Percentiles rank a stretch among this genome's conserved stretches.
Conservation (phyloP, 2,797 vertebrate genomes). For the Remorina albescens region DNA sequence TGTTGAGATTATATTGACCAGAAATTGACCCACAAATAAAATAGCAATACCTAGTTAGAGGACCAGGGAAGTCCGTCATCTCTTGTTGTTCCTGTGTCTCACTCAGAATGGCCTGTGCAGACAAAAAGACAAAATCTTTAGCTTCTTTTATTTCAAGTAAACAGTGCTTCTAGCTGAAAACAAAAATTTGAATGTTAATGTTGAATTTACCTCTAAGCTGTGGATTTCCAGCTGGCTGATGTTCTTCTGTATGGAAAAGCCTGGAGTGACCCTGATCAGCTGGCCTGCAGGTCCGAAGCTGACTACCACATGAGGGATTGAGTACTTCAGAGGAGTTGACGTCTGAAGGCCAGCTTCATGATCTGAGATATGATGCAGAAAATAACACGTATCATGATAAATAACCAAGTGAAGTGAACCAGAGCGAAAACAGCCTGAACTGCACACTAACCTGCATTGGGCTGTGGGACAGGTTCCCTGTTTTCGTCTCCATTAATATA, state of each 20-base stretch:
- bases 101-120: conserved; percentile 85
- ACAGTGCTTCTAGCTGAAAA: background rate
- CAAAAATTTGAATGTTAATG: background rate
- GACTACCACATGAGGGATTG: conserved; percentile 80
- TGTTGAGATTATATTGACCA: background rate
- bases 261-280: conserved; percentile 84
- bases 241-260: conserved; percentile 79
- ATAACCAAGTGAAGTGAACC: background rate
- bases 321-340: conserved; percentile 85
- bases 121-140: background rate
- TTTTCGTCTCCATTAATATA: conserved; percentile 85
- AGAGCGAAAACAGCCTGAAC: background rate
- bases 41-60: conserved; percentile 86
- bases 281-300: conserved; percentile 91
- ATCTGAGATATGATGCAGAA: conserved; percentile 42
- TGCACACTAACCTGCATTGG: conserved; percentile 55
- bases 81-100: conserved; percentile 88
- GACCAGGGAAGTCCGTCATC: conserved; percentile 90
- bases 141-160: background rate
- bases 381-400: background rate
- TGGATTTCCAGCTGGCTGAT: conserved; percentile 86
- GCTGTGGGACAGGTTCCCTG: conserved; percentile 7
- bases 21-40: background rate
- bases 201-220: conserved; percentile 88
- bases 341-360: conserved; percentile 17